These are phyloP conservation scores for Corythornis leucogaster DNA, from an alignment of 2,797 vertebrate species.

Conservation along the genomic window DNA sequence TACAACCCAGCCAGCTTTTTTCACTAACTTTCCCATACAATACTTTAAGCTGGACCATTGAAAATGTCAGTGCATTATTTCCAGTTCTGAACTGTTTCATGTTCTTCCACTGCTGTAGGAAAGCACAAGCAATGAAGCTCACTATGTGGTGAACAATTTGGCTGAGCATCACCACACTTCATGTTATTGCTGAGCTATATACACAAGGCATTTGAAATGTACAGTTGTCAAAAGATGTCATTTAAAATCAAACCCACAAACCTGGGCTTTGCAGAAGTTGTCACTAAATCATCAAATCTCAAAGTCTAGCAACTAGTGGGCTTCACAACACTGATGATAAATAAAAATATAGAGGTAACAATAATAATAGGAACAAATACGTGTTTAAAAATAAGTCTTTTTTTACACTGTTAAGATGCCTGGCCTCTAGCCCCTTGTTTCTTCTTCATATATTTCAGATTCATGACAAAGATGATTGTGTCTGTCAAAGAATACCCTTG, in stretches of 20 bases:
- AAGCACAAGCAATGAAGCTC: slow-evolving; percentile 15
- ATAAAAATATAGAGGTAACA: background rate
- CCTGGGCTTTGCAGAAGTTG: background rate
- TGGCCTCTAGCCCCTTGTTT: slow-evolving; percentile 15
- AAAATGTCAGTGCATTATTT: background rate
- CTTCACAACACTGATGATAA: background rate
- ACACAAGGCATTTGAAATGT: slow-evolving; percentile 60
- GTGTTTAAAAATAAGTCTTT: slow-evolving; percentile 59
- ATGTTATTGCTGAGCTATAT: slow-evolving; percentile 34
- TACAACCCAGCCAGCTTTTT: background rate
- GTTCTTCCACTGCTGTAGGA: background rate
- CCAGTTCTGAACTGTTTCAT: slow-evolving; percentile 11
- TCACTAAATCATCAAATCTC: background rate
- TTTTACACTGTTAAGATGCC: slow-evolving; percentile 37
- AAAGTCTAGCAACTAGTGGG: background rate
- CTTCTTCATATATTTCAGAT: slow-evolving; percentile 26
- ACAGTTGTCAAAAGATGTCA: slow-evolving; percentile 31
- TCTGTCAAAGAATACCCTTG: slow-evolving; percentile 22
- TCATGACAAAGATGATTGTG: slow-evolving; percentile 26
- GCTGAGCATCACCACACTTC: slow-evolving; percentile 30
- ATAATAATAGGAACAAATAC: background rate
- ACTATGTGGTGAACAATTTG: background rate
- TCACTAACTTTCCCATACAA: background rate
- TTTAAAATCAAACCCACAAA: slow-evolving; percentile 25
- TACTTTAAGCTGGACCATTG: background rate